phyloP scores from a whole-genome alignment of 2,888 invertebrate species.

The Lamellibrachia satsuma region DNA sequence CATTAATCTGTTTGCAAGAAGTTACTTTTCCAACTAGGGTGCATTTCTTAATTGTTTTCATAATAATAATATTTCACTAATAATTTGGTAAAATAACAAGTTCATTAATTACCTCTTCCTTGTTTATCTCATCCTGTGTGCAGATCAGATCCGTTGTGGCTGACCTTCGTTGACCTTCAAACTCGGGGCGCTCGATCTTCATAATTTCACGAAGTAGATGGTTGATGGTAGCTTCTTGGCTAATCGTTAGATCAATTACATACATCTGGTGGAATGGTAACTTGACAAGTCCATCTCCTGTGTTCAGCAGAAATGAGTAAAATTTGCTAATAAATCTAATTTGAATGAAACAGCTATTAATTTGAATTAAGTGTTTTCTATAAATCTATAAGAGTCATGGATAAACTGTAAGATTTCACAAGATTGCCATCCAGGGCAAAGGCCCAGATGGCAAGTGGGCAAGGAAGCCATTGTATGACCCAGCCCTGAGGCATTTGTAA shows the following conservation, averaged over 20 bases:
- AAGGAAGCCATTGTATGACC: no score
- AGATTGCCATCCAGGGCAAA: no score
- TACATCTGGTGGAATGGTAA: constrained; percentile 56
- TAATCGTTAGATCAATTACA: constrained; percentile 58
- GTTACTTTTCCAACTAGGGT: no score
- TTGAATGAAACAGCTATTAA: no score
- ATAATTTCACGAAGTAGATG: constrained; percentile 57
- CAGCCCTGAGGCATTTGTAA: no score
- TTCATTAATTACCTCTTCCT: constrained; percentile 52
- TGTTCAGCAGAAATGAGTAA: neutral
- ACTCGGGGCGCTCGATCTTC: constrained; percentile 60
- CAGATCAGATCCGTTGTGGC: constrained; percentile 60
- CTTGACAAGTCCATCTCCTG: constrained; percentile 56
- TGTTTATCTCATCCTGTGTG: constrained; percentile 55
- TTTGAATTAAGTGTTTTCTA: no score
- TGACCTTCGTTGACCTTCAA: constrained; percentile 60
- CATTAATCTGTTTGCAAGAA: no score
- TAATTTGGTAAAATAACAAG: neutral
- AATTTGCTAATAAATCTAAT: neutral
- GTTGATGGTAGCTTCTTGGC: constrained; percentile 62
- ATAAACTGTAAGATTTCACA: no score
- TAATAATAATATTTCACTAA: neutral
- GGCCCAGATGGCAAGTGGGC: no score
- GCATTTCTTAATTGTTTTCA: neutral
- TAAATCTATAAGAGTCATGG: no score